These are phyloP conservation scores for Dione vanillae DNA, from an alignment of 2,888 invertebrate genomes.

Conservation along the genomic window DNA sequence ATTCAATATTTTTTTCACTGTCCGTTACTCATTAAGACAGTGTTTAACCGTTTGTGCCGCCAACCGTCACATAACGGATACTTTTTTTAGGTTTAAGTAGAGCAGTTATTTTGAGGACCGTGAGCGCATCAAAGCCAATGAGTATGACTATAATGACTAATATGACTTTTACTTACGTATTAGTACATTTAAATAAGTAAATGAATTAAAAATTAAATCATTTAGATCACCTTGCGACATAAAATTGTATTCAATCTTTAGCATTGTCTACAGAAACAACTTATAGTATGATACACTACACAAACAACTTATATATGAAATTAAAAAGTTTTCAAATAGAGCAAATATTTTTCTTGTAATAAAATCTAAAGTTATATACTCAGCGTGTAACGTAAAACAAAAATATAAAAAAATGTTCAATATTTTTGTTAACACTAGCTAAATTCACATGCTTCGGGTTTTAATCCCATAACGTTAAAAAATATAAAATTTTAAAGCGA, in stretches of 20 bases:
- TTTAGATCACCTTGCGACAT: background rate
- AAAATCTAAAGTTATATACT: conserved; percentile 24
- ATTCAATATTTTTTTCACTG: conserved; percentile 39
- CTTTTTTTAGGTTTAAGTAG: conserved; percentile 45
- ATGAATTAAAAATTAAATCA: background rate
- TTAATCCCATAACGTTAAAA: background rate
- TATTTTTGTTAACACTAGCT: background rate
- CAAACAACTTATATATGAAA: conserved; percentile 1
- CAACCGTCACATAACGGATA: conserved; percentile 49
- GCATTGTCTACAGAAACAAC: conserved; percentile 2
- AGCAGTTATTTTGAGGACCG: conserved; percentile 39
- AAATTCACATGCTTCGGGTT: background rate
- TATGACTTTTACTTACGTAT: background rate
- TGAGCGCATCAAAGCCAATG: conserved; percentile 7
- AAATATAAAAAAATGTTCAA: conserved; percentile 5
- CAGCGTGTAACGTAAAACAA: conserved; percentile 21
- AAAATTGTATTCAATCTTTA: background rate
- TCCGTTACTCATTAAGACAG: conserved; percentile 40
- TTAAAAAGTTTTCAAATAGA: too few relatives aligned
- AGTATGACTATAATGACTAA: background rate
- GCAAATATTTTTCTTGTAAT: background rate
- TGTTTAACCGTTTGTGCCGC: conserved; percentile 55
- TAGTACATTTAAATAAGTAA: background rate
- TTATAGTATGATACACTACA: conserved; percentile 8
- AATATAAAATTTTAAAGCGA: conserved; percentile 5